Percentiles rank a stretch among this genome's conserved stretches.
These are phyloP conservation scores for Diacarnus erythraeanus DNA, from an alignment of 37 sponge, comb jelly and placozoan genomes.

Conservation along the genomic window DNA sequence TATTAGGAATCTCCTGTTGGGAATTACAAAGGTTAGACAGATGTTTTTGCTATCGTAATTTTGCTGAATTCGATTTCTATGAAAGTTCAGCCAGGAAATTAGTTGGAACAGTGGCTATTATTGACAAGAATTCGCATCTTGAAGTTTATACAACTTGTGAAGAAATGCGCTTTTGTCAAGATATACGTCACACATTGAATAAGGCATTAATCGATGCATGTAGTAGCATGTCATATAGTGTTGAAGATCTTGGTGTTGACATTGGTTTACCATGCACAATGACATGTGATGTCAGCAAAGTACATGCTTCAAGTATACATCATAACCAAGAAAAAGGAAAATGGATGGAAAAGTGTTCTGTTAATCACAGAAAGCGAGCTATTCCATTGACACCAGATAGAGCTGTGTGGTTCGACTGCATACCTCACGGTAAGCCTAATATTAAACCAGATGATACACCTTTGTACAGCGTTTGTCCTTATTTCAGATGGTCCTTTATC, in stretches of 20 bases:
- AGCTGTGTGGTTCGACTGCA: background rate
- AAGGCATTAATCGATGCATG: background rate
- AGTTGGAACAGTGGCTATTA: background rate
- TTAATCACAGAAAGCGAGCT: background rate
- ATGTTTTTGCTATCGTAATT: background rate
- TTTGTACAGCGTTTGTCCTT: background rate
- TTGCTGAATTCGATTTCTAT: background rate
- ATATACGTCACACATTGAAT: background rate
- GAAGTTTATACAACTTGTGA: conserved; percentile 5
- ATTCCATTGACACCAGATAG: background rate
- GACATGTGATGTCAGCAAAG: background rate
- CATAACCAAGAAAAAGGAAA: background rate
- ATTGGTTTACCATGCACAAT: background rate
- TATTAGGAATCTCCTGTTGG: background rate
- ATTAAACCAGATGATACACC: too few species aligned
- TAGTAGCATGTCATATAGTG: background rate
- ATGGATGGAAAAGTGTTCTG: background rate
- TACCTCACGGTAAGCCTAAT: too few species aligned
- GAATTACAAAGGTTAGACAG: background rate
- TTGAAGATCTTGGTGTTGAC: background rate
- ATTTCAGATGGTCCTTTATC: background rate
- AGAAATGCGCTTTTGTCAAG: background rate
- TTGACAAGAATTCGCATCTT: background rate
- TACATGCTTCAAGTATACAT: background rate
- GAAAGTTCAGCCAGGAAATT: background rate